Percentiles rank a stretch among this genome's conserved stretches.
Conservation (phyloP, 2,888 invertebrate species). For the Coelogynopora nodosa region DNA sequence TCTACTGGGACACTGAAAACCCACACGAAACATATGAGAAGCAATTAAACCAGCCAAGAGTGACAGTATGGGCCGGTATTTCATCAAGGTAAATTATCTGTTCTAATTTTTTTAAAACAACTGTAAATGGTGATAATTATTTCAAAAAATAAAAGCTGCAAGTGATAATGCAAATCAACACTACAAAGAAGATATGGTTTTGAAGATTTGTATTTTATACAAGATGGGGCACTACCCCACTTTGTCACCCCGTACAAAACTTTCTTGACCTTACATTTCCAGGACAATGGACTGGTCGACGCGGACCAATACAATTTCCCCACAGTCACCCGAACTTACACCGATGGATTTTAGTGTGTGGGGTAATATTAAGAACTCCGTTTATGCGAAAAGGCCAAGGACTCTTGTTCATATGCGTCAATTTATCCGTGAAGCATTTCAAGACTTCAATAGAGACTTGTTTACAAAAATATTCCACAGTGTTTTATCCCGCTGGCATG, state of each 20-base stretch:
- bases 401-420: background rate
- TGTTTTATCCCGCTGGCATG: background rate
- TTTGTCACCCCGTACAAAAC: background rate
- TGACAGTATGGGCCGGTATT: slow-evolving; percentile 1
- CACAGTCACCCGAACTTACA: background rate
- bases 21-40: background rate
- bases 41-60: background rate
- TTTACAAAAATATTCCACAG: slow-evolving; percentile 25
- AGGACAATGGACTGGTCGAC: background rate
- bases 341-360: background rate
- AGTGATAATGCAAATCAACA: too few species aligned
- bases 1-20: background rate
- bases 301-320: background rate
- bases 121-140: background rate
- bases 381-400: background rate
- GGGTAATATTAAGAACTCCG: background rate
- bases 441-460: slow-evolving; percentile 19
- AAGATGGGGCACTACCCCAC: background rate
- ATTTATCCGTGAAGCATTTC: background rate
- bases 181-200: background rate
- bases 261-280: background rate
- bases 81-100: background rate
- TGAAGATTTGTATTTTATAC: background rate
- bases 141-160: too few species aligned
- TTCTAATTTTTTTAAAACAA: background rate